phyloP scores from a whole-genome alignment of 2,888 invertebrate genomes.

The Baccha elongata region DNA sequence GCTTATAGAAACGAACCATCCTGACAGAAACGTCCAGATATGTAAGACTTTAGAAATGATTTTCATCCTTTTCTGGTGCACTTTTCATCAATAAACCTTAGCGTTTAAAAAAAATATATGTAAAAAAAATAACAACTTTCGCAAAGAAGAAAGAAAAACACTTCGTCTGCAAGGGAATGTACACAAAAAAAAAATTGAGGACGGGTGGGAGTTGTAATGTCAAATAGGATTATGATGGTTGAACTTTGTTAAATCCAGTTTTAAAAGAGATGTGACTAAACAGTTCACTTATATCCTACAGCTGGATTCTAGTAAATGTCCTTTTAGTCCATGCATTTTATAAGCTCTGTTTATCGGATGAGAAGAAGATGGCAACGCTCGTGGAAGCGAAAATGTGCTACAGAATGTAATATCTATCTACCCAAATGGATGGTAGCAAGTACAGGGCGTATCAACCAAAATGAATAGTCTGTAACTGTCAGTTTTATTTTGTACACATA shows the following conservation, averaged over 20 bases:
- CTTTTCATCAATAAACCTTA: constrained; percentile 55
- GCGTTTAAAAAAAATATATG: constrained; percentile 13
- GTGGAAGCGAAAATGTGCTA: too few species aligned
- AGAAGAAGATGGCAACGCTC: too few species aligned
- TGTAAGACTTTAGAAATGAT: constrained; percentile 47
- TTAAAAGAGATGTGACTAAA: constrained; percentile 53
- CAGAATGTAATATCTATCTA: too few species aligned
- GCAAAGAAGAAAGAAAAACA: constrained; percentile 42
- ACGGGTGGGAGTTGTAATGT: constrained; percentile 42
- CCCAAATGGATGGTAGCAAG: too few species aligned
- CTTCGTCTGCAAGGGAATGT: neutral
- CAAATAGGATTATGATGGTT: constrained; percentile 71
- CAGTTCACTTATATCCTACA: constrained; percentile 50
- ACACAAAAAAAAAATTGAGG: neutral
- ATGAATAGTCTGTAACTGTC: too few species aligned
- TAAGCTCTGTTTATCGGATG: constrained; percentile 47
- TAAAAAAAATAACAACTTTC: neutral
- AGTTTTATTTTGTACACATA: too few species aligned
- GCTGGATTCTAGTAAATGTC: constrained; percentile 40
- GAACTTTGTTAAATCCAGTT: constrained; percentile 70
- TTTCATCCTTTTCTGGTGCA: constrained; percentile 24
- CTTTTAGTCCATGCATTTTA: constrained; percentile 50
- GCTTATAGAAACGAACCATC: constrained; percentile 31
- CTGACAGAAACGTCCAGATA: constrained; percentile 42
- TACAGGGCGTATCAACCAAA: too few species aligned